phyloP scores from a whole-genome alignment of 2,888 invertebrate genomes.

The Amaurobius ferox region DNA sequence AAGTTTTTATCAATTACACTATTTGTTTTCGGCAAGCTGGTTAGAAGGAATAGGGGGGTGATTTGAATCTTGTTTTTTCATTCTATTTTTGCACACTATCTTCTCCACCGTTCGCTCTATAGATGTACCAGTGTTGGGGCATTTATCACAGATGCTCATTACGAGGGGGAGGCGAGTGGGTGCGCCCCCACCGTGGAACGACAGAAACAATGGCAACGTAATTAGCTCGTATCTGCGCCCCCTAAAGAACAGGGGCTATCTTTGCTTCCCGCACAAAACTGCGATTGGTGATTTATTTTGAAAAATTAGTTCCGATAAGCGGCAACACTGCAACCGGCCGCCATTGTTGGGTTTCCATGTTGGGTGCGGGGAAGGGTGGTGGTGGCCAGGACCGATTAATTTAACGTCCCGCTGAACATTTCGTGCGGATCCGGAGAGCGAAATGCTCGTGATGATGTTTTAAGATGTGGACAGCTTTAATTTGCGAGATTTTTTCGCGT shows the following conservation, averaged over 20 bases:
- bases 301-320: conserved; percentile 73
- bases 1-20: conserved; percentile 73
- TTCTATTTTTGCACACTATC: conserved; percentile 25
- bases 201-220: conserved; percentile 70
- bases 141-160: conserved; percentile 69
- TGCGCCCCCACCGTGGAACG: conserved; percentile 29
- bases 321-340: conserved; percentile 22
- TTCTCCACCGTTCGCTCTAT: neutral
- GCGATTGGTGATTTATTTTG: conserved; percentile 73
- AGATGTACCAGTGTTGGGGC: conserved; percentile 3
- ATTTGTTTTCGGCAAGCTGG: conserved; percentile 71
- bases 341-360: conserved; percentile 56
- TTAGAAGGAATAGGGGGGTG: conserved; percentile 37
- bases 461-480: conserved; percentile 18
- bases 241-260: conserved; percentile 66
- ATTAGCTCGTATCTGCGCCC: conserved; percentile 63
- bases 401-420: conserved; percentile 49
- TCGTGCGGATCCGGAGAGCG: neutral
- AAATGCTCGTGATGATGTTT: conserved; percentile 3
- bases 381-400: conserved; percentile 56
- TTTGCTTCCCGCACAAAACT: conserved; percentile 45
- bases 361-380: conserved; percentile 33
- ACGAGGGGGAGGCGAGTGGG: conserved; percentile 40
- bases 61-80: conserved; percentile 21
- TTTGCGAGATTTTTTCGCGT: neutral